These are phyloP conservation scores for Phenganax stokvisi DNA, from an alignment of 92 coral and sea anemone genomes.

Conservation along the genomic window DNA sequence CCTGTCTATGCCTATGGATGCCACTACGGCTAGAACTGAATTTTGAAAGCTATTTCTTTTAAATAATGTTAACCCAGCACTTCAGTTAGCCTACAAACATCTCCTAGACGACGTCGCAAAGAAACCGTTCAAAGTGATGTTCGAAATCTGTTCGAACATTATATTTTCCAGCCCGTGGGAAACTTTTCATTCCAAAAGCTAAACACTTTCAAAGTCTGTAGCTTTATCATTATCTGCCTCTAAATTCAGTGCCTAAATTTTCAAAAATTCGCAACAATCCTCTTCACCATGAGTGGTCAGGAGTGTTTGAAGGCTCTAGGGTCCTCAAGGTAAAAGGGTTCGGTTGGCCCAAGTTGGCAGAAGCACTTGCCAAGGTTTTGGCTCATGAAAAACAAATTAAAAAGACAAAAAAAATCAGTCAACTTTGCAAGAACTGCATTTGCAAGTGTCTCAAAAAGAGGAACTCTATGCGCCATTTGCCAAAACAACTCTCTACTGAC, in stretches of 20 bases:
- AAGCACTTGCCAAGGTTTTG: neutral
- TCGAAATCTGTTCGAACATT: too few species aligned
- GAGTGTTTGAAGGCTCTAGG: neutral
- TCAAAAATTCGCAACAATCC: neutral
- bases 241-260: slow-evolving; percentile 12
- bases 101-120: too few species aligned
- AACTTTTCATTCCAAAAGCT: neutral
- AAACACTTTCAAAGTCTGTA: neutral
- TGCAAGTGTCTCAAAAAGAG: too few species aligned
- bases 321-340: neutral
- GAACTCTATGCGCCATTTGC: too few species aligned
- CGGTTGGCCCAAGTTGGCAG: neutral
- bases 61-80: too few species aligned
- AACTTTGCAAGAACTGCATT: neutral
- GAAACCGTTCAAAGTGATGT: too few species aligned
- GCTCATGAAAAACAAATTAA: neutral
- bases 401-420: neutral
- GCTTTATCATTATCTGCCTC: neutral
- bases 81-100: too few species aligned
- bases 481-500: too few species aligned
- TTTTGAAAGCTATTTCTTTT: too few species aligned
- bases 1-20: too few species aligned
- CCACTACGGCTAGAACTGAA: too few species aligned
- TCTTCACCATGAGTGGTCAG: neutral
- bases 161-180: neutral